Conservation (phyloP, 53 echinoderm and acorn worm species). For the Mesocentrotus franciscanus region DNA sequence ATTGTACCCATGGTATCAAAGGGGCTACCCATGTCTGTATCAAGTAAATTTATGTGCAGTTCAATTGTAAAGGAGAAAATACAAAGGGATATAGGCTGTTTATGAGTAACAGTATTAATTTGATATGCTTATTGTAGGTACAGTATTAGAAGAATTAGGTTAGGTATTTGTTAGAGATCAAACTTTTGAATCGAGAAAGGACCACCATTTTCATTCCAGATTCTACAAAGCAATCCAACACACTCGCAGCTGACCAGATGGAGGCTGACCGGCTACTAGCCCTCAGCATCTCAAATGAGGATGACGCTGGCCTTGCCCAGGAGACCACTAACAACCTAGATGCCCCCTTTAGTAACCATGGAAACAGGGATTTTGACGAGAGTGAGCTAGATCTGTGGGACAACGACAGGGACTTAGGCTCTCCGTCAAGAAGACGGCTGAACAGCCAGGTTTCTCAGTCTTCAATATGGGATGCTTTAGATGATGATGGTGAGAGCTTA, state of each 20-base stretch:
- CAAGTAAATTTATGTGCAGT: too few relatives aligned
- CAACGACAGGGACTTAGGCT: background rate
- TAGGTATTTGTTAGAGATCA: background rate
- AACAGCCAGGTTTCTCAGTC: conserved; percentile 14
- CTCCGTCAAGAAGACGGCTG: conserved; percentile 1
- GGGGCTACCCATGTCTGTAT: too few relatives aligned
- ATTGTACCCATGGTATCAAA: too few relatives aligned
- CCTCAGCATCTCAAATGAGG: conserved; percentile 74
- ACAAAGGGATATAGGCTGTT: too few relatives aligned
- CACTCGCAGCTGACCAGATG: conserved; percentile 66
- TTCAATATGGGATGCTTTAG: background rate
- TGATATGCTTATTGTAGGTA: too few relatives aligned
- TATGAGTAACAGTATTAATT: too few relatives aligned
- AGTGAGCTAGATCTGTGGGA: background rate
- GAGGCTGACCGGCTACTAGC: conserved; percentile 76
- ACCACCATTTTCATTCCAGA: background rate
- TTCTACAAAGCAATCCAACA: conserved; percentile 59
- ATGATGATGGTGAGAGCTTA: background rate
- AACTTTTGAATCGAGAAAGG: background rate
- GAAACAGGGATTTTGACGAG: background rate
- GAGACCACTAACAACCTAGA: background rate
- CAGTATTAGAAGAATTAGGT: background rate
- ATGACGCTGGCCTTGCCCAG: background rate
- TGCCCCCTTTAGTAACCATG: background rate
- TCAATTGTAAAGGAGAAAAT: too few relatives aligned